Conservation (phyloP, 2,797 vertebrate species). For the Anas acuta region DNA sequence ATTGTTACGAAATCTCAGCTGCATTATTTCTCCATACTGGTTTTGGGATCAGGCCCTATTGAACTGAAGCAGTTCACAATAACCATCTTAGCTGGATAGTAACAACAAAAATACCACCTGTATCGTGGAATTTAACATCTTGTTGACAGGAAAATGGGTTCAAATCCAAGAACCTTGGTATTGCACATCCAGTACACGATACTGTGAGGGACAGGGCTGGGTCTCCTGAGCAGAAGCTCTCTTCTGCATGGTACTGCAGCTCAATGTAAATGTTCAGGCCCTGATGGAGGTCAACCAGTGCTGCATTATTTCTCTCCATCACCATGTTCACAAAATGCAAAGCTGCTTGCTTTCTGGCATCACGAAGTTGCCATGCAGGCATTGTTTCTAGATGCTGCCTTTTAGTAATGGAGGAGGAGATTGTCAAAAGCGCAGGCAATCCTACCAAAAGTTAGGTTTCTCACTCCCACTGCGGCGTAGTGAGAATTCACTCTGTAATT, state of each 20-base stretch:
- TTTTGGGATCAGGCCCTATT: not conserved
- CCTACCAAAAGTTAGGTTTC: not conserved
- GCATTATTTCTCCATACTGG: fast-evolving
- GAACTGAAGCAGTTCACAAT: not conserved
- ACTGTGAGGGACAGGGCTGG: not conserved
- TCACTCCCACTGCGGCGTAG: not conserved
- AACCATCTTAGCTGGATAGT: not conserved
- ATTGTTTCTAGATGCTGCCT: not conserved
- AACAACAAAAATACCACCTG: not conserved
- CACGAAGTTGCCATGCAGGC: not conserved
- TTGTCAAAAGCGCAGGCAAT: not conserved
- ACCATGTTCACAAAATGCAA: not conserved
- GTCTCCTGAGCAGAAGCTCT: not conserved
- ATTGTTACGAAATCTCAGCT: not conserved
- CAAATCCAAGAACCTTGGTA: fast-evolving
- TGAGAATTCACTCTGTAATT: not conserved
- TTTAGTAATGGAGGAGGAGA: not conserved
- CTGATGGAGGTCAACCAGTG: not conserved
- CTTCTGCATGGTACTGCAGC: not conserved
- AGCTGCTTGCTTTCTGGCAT: not conserved
- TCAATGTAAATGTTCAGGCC: not conserved
- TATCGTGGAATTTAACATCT: not conserved
- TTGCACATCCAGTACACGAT: not conserved
- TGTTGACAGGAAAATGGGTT: not conserved
- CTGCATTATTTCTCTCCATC: not conserved